Evolutionary conservation across 2,888 invertebrate species (phyloP).

Genomic region (Ptychoptera contaminata): DNA sequence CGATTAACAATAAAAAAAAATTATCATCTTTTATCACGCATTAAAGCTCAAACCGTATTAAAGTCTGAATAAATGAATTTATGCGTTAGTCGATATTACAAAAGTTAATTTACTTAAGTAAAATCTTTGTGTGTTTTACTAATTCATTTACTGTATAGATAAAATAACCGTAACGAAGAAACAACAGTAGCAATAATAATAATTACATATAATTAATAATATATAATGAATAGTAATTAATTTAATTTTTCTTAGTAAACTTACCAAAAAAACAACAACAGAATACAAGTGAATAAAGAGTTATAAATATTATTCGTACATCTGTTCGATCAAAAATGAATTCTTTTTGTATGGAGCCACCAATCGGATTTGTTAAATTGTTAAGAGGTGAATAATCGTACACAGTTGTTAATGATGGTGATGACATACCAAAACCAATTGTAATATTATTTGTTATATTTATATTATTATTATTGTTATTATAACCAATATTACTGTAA

Average conservation of each 20-base stretch:
- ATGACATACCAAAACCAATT: too few species aligned
- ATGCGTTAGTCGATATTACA: too few species aligned
- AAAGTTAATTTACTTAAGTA: not conserved
- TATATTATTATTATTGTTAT: too few species aligned
- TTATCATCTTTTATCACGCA: not conserved
- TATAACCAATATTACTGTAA: too few species aligned
- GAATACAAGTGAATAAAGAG: conserved; percentile 60
- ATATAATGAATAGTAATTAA: not conserved
- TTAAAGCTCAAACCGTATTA: not conserved
- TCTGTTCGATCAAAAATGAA: conserved; percentile 62
- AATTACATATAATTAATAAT: not conserved
- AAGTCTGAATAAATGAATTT: conserved; percentile 7
- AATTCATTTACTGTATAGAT: too few species aligned
- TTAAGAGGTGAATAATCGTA: too few species aligned
- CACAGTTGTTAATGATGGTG: too few species aligned
- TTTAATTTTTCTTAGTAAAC: conserved; percentile 21
- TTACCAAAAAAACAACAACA: conserved; percentile 73
- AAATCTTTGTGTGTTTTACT: too few species aligned
- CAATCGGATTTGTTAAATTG: not conserved
- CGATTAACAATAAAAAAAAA: not conserved
- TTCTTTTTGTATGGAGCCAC: conserved; percentile 33
- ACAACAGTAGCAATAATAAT: too few species aligned
- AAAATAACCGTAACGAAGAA: too few species aligned
- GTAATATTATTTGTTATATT: too few species aligned
- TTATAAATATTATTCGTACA: conserved; percentile 56